Conservation (phyloP, 2,797 vertebrate species). For the Sebastes flavidus region DNA sequence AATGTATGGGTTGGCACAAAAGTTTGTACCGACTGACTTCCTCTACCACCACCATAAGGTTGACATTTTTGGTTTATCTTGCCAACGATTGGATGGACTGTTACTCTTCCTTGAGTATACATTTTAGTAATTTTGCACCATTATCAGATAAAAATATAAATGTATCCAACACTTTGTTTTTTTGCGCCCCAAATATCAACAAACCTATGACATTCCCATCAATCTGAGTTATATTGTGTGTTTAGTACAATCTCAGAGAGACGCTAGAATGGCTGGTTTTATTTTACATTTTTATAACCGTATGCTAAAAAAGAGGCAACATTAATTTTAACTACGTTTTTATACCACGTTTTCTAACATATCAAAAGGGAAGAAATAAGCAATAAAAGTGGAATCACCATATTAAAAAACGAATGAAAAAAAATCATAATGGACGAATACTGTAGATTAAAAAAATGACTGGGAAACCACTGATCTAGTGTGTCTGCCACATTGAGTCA, state of each 20-base stretch:
- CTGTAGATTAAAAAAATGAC: not conserved
- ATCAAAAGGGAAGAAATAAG: not conserved
- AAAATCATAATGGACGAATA: not conserved
- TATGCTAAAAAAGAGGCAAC: not conserved
- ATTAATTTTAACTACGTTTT: not conserved
- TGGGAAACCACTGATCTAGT: not conserved
- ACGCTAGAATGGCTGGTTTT: not conserved
- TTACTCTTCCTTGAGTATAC: not conserved
- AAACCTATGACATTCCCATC: not conserved
- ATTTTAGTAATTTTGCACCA: not conserved
- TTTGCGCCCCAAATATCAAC: not conserved
- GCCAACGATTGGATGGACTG: not conserved
- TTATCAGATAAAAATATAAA: not conserved
- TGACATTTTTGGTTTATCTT: not conserved
- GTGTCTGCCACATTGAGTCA: not conserved
- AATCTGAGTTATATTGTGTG: not conserved
- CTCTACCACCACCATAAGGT: not conserved
- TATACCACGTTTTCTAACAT: not conserved
- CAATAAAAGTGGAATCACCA: not conserved
- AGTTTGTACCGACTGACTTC: not conserved
- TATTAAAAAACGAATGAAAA: not conserved
- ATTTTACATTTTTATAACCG: not conserved
- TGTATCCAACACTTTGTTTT: not conserved
- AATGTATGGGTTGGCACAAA: not conserved
- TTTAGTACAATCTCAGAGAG: not conserved